Base-by-base conservation (phyloP, 2,113 vertebrate genomes). In the Cheilinus undulatus region DNA sequence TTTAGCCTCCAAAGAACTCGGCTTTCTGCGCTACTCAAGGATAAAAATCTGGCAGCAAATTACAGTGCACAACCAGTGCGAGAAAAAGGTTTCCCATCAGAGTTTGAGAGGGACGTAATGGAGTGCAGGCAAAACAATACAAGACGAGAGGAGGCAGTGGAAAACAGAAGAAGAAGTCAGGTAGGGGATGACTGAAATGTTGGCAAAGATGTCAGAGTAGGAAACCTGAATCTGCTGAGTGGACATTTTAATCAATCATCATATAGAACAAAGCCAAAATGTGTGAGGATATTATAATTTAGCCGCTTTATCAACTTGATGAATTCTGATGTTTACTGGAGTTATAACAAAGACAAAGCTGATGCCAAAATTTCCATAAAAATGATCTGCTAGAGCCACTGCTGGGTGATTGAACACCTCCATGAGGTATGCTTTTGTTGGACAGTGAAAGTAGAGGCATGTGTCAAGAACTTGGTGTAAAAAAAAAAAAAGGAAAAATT, bases 61-160 rank as follows among this genome's bases (percentile, higher is more conserved):
- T 51, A 62, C 64, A 64, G 52, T 17, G 32, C 23, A 34, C 24
- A 42, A 51, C 51, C 49, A 62, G 73, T 52, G 59, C 59, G 67
- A 54, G 38, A 69, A 62, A 78, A 76, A 75, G 38, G 24, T 54
- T 76, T 69, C 53, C 72, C 70, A 51, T 80, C 51, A 59, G 61
- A 61, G 58, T 34, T 48, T 45, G 54, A 78, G 42, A 69, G 63
- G 32, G 79, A 63, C 63, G 45, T 69, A 57, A 84, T 51, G 50
- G 40, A 15, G 23, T 17, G 23, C 3, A 45, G 65, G 19, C 40
- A 30, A 52, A 69, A 82, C 63, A 80, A 71, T 24, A 15, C 26
- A 32, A 12, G 23, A 9, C 53, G 32, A 57, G 40, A 50, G 26
- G 52, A 56, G 36, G 51, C 27, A 43, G 3, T 20, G 36, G 40